phyloP scores from a whole-genome alignment of 2,113 vertebrate species.

The Heloderma charlesbogerti region DNA sequence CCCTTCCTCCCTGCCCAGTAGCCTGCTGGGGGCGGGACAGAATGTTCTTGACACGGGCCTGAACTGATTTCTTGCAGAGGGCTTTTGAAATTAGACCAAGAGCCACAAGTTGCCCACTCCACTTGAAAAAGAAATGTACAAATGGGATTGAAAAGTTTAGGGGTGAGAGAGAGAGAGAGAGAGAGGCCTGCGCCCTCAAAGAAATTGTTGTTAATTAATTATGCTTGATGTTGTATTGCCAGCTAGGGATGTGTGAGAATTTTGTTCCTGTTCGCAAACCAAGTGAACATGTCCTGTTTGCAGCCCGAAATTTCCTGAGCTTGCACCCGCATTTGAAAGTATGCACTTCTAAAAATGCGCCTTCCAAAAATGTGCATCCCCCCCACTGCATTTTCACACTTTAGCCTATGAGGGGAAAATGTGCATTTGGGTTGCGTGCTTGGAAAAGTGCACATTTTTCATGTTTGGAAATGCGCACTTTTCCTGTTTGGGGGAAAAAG shows the following conservation, averaged over 20 bases:
- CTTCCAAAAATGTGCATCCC: too few species aligned
- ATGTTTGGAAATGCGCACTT: too few species aligned
- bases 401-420: background rate
- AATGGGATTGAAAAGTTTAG: background rate
- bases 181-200: background rate
- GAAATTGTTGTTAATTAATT: background rate
- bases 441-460: background rate
- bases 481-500: too few species aligned
- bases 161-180: too few species aligned
- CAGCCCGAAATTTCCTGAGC: too few species aligned
- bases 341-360: too few species aligned
- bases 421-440: background rate
- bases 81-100: background rate
- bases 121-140: background rate
- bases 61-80: background rate
- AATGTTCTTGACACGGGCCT: background rate
- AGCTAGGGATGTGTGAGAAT: too few species aligned
- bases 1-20: background rate
- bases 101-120: too few species aligned
- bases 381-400: background rate
- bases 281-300: too few species aligned
- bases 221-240: background rate
- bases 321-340: too few species aligned
- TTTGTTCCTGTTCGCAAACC: too few species aligned
- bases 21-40: background rate